Percentiles rank a stretch among this genome's conserved stretches.
Conservation (phyloP, 2,888 invertebrate species). For the Furcula furcula region DNA sequence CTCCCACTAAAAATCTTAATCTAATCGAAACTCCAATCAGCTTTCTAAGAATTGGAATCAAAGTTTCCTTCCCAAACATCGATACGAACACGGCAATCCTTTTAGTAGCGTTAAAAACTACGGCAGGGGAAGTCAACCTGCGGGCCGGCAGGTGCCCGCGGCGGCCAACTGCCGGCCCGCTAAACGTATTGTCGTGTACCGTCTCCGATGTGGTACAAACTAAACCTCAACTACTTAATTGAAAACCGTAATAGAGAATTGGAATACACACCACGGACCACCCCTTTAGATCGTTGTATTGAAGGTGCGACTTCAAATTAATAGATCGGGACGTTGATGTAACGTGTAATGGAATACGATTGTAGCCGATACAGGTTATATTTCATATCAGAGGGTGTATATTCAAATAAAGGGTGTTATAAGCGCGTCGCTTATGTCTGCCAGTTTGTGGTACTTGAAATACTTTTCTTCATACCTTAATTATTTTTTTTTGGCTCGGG, state of each 20-base stretch:
- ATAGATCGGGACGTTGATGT: slow-evolving; percentile 48
- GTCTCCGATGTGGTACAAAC: slow-evolving; percentile 65
- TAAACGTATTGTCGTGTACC: slow-evolving; percentile 78
- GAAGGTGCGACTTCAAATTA: slow-evolving; percentile 56
- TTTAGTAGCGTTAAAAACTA: slow-evolving; percentile 74
- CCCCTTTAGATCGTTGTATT: slow-evolving; percentile 69
- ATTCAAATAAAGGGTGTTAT: too few relatives aligned
- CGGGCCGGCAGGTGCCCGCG: slow-evolving; percentile 42
- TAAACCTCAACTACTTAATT: slow-evolving; percentile 76
- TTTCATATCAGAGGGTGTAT: too few relatives aligned
- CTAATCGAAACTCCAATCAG: slow-evolving; percentile 11
- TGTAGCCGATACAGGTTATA: slow-evolving; percentile 28
- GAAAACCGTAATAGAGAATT: slow-evolving; percentile 73
- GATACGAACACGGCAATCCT: slow-evolving; percentile 77
- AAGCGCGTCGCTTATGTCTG: too few relatives aligned
- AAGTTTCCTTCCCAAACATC: slow-evolving; percentile 49
- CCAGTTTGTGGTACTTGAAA: too few relatives aligned
- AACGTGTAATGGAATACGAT: slow-evolving; percentile 43
- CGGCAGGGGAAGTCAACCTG: slow-evolving; percentile 62
- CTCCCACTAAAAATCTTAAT: background rate
- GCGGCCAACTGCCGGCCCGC: slow-evolving; percentile 39
- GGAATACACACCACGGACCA: slow-evolving; percentile 70
- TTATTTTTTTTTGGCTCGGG: too few relatives aligned
- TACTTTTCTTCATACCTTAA: too few relatives aligned
- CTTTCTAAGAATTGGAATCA: slow-evolving; percentile 14